A percentile compares a stretch with the other conserved stretches of the same genome.
These are phyloP conservation scores for Falco columbarius DNA, from an alignment of 2,797 vertebrate genomes.

Conservation along the genomic window DNA sequence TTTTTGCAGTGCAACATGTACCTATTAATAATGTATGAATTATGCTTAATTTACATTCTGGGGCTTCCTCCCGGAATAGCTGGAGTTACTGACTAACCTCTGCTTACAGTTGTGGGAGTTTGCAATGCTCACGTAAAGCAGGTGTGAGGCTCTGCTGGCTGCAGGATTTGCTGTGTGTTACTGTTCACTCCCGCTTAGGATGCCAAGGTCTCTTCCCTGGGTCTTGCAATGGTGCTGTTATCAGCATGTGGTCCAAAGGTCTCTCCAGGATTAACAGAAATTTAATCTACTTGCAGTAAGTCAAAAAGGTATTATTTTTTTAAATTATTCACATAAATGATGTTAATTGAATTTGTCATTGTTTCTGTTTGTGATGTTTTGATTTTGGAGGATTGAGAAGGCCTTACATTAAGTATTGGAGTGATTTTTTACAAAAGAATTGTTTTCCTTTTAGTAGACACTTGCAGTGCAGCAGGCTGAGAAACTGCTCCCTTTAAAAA, in stretches of 20 bases:
- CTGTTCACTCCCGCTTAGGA: not conserved
- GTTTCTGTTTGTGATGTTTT: not conserved
- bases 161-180: not conserved
- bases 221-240: not conserved
- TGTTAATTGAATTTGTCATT: not conserved
- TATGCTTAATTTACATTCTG: not conserved
- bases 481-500: not conserved
- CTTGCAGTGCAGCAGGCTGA: not conserved
- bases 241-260: not conserved
- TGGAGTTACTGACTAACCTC: not conserved
- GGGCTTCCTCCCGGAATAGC: not conserved
- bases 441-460: not conserved
- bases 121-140: accelerated
- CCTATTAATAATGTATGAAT: not conserved
- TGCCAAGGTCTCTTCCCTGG: not conserved
- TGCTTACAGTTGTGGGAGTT: accelerated
- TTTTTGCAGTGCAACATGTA: not conserved
- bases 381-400: not conserved
- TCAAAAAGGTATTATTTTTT: not conserved
- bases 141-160: not conserved
- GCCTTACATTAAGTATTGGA: not conserved
- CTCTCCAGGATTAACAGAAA: not conserved
- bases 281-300: not conserved
- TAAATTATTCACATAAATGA: not conserved
- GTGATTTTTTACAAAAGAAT: not conserved